phyloP scores from a whole-genome alignment of 1,140 invertebrate species.

The Leptoteleia sp. region DNA sequence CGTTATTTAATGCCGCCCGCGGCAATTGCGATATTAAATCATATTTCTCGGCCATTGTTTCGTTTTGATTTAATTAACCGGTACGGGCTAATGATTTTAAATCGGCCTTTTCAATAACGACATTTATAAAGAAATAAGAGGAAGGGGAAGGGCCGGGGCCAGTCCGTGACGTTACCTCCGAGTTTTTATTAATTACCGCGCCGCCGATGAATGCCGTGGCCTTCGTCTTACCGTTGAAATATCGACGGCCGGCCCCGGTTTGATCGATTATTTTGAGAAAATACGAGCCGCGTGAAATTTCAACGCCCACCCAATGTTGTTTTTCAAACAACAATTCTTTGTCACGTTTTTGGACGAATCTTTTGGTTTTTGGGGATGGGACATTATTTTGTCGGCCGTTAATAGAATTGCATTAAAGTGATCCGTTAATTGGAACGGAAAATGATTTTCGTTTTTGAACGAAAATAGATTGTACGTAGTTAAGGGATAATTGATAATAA shows the following conservation, averaged over 20 bases:
- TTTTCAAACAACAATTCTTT: too few species aligned
- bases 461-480: too few species aligned
- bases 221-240: constrained; percentile 18
- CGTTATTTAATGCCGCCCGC: constrained; percentile 41
- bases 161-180: constrained; percentile 27
- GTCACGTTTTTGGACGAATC: too few species aligned
- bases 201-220: constrained; percentile 2
- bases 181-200: constrained; percentile 38
- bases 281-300: neutral
- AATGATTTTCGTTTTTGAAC: too few species aligned
- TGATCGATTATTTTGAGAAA: constrained; percentile 13
- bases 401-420: too few species aligned
- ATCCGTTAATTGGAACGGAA: too few species aligned
- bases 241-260: constrained; percentile 2
- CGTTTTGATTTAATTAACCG: constrained; percentile 40
- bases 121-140: constrained; percentile 19
- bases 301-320: too few species aligned
- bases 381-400: too few species aligned
- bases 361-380: too few species aligned
- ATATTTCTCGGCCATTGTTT: constrained; percentile 42
- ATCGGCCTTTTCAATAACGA: constrained; percentile 45
- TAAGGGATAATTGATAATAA: too few species aligned
- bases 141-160: constrained; percentile 13
- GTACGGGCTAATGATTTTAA: constrained; percentile 45
- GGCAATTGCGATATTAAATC: constrained; percentile 47